Percentiles rank a stretch among this genome's conserved stretches.
Evolutionary conservation across 2,113 vertebrate species (phyloP).

Genomic region (Gila orcuttii): DNA sequence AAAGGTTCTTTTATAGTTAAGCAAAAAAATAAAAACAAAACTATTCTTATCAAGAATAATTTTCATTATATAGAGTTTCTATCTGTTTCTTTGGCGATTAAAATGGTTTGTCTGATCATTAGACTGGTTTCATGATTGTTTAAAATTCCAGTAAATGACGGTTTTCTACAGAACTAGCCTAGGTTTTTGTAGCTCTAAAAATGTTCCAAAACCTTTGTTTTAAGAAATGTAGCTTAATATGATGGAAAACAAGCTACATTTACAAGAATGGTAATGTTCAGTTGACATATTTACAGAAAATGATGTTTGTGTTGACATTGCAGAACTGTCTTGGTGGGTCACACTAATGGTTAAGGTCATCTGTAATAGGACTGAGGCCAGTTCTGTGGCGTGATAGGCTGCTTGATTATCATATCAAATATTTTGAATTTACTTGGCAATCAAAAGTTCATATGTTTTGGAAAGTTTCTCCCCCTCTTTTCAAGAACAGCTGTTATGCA

Average conservation of each 20-base stretch:
- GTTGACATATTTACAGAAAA: slow-evolving; percentile 17
- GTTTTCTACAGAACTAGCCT: neutral
- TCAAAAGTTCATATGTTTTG: slow-evolving; percentile 46
- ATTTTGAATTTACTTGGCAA: slow-evolving; percentile 31
- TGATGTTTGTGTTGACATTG: slow-evolving; percentile 29
- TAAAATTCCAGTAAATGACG: neutral
- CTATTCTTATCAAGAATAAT: neutral
- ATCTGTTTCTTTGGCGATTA: neutral
- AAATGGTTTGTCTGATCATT: neutral
- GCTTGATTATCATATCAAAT: slow-evolving; percentile 33
- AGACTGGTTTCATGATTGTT: neutral
- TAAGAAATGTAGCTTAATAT: neutral
- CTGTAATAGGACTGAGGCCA: slow-evolving; percentile 9
- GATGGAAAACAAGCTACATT: neutral
- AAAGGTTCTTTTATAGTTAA: neutral
- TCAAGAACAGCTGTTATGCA: slow-evolving; percentile 58
- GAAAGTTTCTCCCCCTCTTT: slow-evolving; percentile 36
- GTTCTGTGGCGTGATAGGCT: slow-evolving; percentile 22
- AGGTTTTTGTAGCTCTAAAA: neutral
- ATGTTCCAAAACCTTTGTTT: neutral
- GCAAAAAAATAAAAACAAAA: neutral
- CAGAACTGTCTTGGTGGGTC: slow-evolving; percentile 6
- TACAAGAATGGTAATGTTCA: neutral
- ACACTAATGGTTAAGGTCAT: slow-evolving; percentile 10
- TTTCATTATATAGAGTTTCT: neutral